Conservation (phyloP, 2,797 vertebrate species). For the Neostethus bicornis region DNA sequence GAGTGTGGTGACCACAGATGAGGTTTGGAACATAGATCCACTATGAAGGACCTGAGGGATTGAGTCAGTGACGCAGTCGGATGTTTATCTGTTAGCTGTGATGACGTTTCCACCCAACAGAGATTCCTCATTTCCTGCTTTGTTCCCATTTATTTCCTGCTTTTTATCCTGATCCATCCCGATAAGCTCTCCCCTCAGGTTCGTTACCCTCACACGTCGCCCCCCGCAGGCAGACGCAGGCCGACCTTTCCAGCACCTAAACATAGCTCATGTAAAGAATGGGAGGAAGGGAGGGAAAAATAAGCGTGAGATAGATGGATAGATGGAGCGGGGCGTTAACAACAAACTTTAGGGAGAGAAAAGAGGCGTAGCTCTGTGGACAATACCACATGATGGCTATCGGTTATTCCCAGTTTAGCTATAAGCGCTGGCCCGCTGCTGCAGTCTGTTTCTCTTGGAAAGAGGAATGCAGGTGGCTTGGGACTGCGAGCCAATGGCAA, state of each 20-base stretch:
- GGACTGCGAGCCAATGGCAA: constrained; percentile 55
- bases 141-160: constrained; percentile 63
- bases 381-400: constrained; percentile 70
- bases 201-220: constrained; percentile 34
- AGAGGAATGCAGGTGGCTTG: constrained; percentile 57
- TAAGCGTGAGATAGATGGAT: constrained; percentile 60
- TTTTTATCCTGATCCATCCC: constrained; percentile 56
- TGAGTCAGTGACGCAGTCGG: no score
- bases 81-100: constrained; percentile 16
- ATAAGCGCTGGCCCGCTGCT: constrained; percentile 24
- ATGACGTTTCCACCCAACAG: constrained; percentile 25
- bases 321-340: constrained; percentile 58
- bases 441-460: constrained; percentile 70
- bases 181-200: constrained; percentile 45
- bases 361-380: constrained; percentile 41
- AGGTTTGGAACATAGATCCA: no score
- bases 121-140: constrained; percentile 63
- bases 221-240: constrained; percentile 64
- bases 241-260: constrained; percentile 80
- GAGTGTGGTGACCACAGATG: no score
- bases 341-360: constrained; percentile 38
- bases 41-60: no score
- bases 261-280: constrained; percentile 77
- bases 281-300: constrained; percentile 80
- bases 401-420: constrained; percentile 51